Percentiles rank a stretch among this genome's conserved stretches.
These are phyloP conservation scores for Resseliella maxima DNA, from an alignment of 2,888 invertebrate genomes.

Conservation along the genomic window DNA sequence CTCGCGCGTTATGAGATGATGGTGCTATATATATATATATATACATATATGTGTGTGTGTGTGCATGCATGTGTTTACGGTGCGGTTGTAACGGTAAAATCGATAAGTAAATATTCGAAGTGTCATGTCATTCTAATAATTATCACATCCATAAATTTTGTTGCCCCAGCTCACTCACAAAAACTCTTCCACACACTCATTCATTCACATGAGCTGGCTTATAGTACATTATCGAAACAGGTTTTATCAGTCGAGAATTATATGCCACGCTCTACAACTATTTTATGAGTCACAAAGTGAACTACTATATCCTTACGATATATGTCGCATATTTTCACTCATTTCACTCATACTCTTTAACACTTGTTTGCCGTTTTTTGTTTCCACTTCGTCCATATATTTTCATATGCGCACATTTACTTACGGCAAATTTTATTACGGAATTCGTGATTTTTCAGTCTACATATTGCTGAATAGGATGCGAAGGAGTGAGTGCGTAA, in stretches of 20 bases:
- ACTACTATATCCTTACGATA: background rate
- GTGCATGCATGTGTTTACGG: background rate
- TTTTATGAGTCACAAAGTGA: slow-evolving; percentile 44
- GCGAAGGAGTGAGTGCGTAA: background rate
- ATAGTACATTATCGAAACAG: slow-evolving; percentile 24
- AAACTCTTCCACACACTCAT: background rate
- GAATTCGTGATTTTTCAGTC: slow-evolving; percentile 47
- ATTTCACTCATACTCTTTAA: background rate
- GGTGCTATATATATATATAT: too few relatives aligned
- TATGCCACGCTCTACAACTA: slow-evolving; percentile 24
- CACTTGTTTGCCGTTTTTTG: background rate
- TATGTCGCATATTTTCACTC: background rate
- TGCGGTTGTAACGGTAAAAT: slow-evolving; percentile 26
- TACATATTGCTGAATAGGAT: background rate
- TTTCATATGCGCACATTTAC: background rate
- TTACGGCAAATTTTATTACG: background rate
- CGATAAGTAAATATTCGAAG: slow-evolving; percentile 46
- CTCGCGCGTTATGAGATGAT: slow-evolving; percentile 1
- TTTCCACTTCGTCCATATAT: background rate
- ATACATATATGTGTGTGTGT: background rate
- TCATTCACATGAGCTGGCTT: background rate
- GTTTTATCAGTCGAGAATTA: slow-evolving; percentile 40
- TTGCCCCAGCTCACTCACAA: background rate
- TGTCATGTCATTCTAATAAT: slow-evolving; percentile 51
- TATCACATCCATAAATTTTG: slow-evolving; percentile 45